phyloP scores from a whole-genome alignment of 2,888 invertebrate genomes.

The Melanostoma mellinum region DNA sequence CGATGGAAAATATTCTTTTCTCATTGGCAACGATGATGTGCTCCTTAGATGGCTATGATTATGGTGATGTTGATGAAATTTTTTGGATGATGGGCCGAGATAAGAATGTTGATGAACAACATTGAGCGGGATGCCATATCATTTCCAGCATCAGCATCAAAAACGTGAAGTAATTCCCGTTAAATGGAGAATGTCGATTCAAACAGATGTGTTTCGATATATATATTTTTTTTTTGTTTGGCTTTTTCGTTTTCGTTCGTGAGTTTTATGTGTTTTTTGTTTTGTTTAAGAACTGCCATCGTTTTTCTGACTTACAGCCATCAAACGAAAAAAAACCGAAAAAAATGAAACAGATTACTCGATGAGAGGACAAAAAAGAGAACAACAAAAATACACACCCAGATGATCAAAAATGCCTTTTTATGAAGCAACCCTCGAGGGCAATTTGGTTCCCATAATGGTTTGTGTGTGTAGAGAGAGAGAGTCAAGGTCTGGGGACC shows the following conservation, averaged over 20 bases:
- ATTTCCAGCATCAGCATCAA: constrained; percentile 5
- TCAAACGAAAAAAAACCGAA: no score
- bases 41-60: constrained; percentile 49
- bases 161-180: constrained; percentile 43
- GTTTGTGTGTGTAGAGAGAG: no score
- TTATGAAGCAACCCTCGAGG: no score
- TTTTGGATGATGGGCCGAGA: constrained; percentile 47
- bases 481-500: no score
- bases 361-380: no score
- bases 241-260: constrained; percentile 7
- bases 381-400: no score
- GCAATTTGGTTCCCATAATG: no score
- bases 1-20: constrained; percentile 52
- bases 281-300: background rate
- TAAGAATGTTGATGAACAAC: constrained; percentile 37
- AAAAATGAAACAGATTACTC: no score
- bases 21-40: constrained; percentile 47
- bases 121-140: constrained; percentile 18
- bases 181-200: constrained; percentile 33
- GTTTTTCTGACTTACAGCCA: background rate
- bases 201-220: constrained; percentile 41
- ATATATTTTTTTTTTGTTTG: background rate
- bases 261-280: background rate
- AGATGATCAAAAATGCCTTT: no score
- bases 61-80: constrained; percentile 62